A percentile compares a stretch with the other conserved stretches of the same genome.
Evolutionary conservation across 2,888 invertebrate species (phyloP).

Genomic region (Thymelicus sylvestris): DNA sequence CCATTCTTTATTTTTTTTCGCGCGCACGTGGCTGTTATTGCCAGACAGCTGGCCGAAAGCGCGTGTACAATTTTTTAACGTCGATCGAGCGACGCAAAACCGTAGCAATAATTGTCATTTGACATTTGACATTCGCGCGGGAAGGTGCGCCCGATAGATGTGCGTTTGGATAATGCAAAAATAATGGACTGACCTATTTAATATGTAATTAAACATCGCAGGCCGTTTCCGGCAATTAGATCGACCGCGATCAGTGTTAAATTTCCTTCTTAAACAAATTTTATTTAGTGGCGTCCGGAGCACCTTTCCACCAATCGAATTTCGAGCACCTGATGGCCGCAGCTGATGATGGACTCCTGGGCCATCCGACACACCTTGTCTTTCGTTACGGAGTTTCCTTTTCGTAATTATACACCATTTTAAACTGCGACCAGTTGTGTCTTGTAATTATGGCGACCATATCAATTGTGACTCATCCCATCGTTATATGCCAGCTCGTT

Average conservation of each 20-base stretch:
- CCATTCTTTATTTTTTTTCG: conserved; percentile 69
- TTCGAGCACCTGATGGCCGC: conserved; percentile 72
- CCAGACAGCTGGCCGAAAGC: conserved; percentile 76
- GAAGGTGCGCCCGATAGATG: conserved; percentile 62
- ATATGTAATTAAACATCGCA: conserved; percentile 70
- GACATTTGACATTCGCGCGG: conserved; percentile 62
- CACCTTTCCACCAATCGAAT: conserved; percentile 74
- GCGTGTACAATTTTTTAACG: conserved; percentile 62
- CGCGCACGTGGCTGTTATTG: conserved; percentile 77
- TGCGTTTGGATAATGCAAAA: conserved; percentile 65
- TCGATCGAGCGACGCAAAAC: conserved; percentile 44
- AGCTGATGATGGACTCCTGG: conserved; percentile 60
- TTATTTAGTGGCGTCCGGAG: conserved; percentile 59
- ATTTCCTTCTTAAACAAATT: conserved; percentile 60
- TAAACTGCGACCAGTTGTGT: conserved; percentile 43
- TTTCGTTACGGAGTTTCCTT: conserved; percentile 74
- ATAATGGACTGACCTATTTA: conserved; percentile 72
- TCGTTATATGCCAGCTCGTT: conserved; percentile 1
- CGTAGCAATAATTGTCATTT: conserved; percentile 53
- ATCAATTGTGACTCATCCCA: conserved; percentile 28
- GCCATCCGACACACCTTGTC: conserved; percentile 67
- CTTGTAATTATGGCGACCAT: conserved; percentile 32
- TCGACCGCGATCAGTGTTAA: conserved; percentile 58
- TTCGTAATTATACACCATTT: conserved; percentile 65
- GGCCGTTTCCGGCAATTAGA: conserved; percentile 73